Percentiles rank a stretch among this genome's conserved stretches.
Evolutionary conservation across 2,797 vertebrate species (phyloP).

Genomic region (Sternotherus odoratus): DNA sequence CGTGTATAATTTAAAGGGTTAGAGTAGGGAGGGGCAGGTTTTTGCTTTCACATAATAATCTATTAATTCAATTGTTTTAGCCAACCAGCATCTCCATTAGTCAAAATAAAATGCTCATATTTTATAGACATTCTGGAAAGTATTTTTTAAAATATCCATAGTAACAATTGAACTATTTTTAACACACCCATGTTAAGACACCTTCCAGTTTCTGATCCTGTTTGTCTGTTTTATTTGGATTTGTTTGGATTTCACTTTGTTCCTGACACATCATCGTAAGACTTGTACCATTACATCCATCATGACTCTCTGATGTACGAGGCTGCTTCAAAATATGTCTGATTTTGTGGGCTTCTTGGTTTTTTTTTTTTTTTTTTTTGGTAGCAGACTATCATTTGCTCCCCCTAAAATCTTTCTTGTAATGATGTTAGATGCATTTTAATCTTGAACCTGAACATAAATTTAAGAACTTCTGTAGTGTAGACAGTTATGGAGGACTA

Average conservation of each 20-base stretch:
- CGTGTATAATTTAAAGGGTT: conserved; percentile 30
- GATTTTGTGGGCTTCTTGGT: not conserved
- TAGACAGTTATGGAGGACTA: not conserved
- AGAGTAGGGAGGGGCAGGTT: not conserved
- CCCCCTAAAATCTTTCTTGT: not conserved
- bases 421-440: not conserved
- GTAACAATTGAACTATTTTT: not conserved
- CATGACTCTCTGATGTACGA: not conserved
- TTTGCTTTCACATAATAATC: conserved; percentile 16
- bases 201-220: conserved; percentile 12
- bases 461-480: not conserved
- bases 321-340: not conserved
- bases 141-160: not conserved
- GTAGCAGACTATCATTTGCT: not conserved
- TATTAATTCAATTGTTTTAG: not conserved
- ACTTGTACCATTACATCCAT: conserved; percentile 19
- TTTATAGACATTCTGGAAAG: conserved; percentile 39
- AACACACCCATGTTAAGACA: conserved; percentile 15
- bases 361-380: fast-evolving
- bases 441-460: not conserved
- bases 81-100: not conserved
- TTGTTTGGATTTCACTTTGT: conserved; percentile 3
- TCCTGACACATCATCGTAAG: not conserved
- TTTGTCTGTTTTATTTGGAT: not conserved
- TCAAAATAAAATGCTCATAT: conserved; percentile 20